Percentiles rank a stretch among this genome's conserved stretches.
These are phyloP conservation scores for Chloroclystis v-ata DNA, from an alignment of 2,888 invertebrate species.

Conservation along the genomic window DNA sequence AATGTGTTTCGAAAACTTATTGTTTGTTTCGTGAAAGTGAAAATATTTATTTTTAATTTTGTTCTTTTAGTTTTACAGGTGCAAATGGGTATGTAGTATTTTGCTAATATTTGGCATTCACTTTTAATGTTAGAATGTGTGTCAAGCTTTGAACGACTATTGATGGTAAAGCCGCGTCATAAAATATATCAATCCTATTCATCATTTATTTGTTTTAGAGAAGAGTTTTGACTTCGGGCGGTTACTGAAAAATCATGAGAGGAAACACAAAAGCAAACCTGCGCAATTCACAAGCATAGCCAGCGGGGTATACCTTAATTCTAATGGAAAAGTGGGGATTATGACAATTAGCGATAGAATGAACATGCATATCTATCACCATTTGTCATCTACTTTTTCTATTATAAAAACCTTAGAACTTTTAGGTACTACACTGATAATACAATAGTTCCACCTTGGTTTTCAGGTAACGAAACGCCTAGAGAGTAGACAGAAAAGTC, in stretches of 20 bases:
- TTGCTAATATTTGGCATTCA: too few species aligned
- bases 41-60: constrained; percentile 8
- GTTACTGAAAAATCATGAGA: constrained; percentile 50
- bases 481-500: constrained; percentile 43
- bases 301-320: constrained; percentile 47
- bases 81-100: constrained; percentile 16
- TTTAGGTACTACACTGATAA: not conserved
- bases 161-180: too few species aligned
- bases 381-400: too few species aligned
- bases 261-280: constrained; percentile 60
- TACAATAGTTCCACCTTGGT: not conserved
- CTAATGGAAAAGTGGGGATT: too few species aligned
- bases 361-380: too few species aligned
- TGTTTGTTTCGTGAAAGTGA: not conserved
- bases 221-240: constrained; percentile 56
- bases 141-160: too few species aligned
- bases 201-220: too few species aligned
- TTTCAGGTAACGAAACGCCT: constrained; percentile 54
- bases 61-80: constrained; percentile 13
- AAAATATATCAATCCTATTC: too few species aligned
- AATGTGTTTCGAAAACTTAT: not conserved
- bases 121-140: too few species aligned
- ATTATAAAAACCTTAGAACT: too few species aligned
- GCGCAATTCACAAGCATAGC: constrained; percentile 55
- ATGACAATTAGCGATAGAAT: too few species aligned